Evolutionary conservation across 2,113 vertebrate genomes (phyloP), one percentile per base, ranked within the genome.

Genomic region (Crypturellus undulatus): DNA sequence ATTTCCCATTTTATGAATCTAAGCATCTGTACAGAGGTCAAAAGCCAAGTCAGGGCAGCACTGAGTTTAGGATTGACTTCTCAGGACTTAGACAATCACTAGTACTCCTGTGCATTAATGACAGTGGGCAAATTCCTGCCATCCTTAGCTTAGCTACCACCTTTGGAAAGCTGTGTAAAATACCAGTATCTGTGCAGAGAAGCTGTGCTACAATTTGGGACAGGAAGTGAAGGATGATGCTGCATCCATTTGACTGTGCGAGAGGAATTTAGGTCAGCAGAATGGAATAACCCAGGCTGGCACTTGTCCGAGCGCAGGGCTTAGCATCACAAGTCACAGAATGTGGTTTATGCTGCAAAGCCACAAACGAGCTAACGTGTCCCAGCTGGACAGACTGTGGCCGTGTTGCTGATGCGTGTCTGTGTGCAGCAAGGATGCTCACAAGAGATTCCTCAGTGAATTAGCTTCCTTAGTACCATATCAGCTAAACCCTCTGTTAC

Each of bases 181-280:
- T 58, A 49, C n/a, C 30, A 28, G 2, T 77, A 21, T 42, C 16
- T 15, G 21, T 58, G n/a, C 88, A 87, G n/a, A 90, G 62, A 90
- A 72, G 34, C 49, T 81, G 52, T 90, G 69, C 73, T 76, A 67
- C 42, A 69, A 42, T 84, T 69, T 91, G 59, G 63, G 68, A 54
- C 49, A 79, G 83, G 83, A 95, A 89, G 32, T 34, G 78, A 87
- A 87, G 73, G 54, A 73, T 76, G 65, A 59, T 86, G 62, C 43
- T 84, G 58, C 90, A 82, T 82, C 88, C 69, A 51, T 70, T 80
- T 95, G 80, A 63, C 86, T 94, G 69, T 80, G 36, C 38, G 54
- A 72, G 80, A 84, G 80, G 90, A 97, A 96, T 94, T 87, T 95
- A 93, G 94, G 95, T 96, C 94, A 96, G 82, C 88, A 93, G 90